These are phyloP conservation scores for Carollia perspicillata DNA, from an alignment of 2,113 vertebrate genomes.

Conservation along the genomic window DNA sequence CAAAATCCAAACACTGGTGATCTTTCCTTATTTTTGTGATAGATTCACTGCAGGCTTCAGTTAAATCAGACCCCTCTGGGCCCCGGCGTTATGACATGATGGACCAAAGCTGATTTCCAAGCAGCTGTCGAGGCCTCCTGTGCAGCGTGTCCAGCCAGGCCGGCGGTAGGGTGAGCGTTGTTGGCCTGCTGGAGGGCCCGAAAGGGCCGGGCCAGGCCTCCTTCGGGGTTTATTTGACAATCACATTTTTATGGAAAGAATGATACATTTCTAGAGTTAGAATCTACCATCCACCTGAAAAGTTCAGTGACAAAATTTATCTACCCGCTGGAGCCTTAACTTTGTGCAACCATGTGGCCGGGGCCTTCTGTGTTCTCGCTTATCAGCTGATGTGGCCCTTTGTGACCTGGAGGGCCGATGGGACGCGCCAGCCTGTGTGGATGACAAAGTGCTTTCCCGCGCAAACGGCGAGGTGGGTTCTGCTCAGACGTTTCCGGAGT, in stretches of 20 bases:
- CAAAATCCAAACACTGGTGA: background rate
- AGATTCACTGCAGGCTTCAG: background rate
- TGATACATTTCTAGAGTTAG: background rate
- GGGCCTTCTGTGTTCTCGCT: background rate
- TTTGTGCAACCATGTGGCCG: background rate
- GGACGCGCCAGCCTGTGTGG: slow-evolving; percentile 38
- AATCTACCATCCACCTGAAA: background rate
- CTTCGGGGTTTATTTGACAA: background rate
- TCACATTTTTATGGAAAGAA: background rate
- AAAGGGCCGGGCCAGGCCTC: background rate
- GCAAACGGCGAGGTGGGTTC: slow-evolving; percentile 47
- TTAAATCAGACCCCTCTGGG: background rate
- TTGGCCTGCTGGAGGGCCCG: background rate
- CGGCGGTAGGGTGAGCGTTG: background rate
- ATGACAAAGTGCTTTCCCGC: slow-evolving; percentile 59
- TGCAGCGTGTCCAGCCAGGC: background rate
- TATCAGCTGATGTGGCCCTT: background rate
- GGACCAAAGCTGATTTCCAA: background rate
- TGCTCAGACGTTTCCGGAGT: slow-evolving; percentile 25
- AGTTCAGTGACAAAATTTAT: background rate
- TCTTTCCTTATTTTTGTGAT: background rate
- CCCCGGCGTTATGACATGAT: background rate
- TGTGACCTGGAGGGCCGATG: slow-evolving; percentile 28
- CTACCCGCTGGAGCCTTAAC: background rate
- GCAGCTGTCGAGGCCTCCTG: background rate